phyloP scores from a whole-genome alignment of 2,113 vertebrate species.

The Dolichotis patagonum region DNA sequence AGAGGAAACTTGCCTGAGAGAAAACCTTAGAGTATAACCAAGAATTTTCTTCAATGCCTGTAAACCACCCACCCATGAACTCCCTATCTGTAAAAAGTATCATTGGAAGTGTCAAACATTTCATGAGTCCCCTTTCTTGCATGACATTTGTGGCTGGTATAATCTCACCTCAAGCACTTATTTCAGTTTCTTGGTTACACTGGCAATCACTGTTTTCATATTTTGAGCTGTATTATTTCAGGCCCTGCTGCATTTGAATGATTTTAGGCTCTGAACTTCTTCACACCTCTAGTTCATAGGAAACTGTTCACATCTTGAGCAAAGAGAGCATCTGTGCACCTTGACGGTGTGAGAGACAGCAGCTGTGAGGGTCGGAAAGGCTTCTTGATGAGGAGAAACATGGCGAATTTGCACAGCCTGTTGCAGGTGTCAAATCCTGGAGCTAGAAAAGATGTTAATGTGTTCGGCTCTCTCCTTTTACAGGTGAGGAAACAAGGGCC shows the following conservation, averaged over 20 bases:
- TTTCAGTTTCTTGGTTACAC: constrained; percentile 48
- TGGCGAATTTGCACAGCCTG: neutral
- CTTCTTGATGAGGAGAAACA: neutral
- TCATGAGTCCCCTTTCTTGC: constrained; percentile 23
- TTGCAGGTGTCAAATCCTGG: neutral
- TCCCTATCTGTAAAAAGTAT: neutral
- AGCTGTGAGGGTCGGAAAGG: neutral
- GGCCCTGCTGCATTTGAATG: constrained; percentile 28
- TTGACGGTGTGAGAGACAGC: neutral
- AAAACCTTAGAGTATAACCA: neutral
- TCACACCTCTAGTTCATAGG: constrained; percentile 37
- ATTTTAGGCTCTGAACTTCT: neutral
- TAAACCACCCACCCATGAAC: neutral
- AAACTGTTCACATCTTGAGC: constrained; percentile 37
- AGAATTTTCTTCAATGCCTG: constrained; percentile 35
- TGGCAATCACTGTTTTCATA: constrained; percentile 47
- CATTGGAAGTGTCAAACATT: neutral
- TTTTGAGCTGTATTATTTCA: constrained; percentile 34
- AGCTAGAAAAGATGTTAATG: neutral
- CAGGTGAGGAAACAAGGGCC: neutral
- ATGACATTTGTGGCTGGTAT: neutral
- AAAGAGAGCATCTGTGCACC: neutral
- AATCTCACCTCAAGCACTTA: constrained; percentile 49
- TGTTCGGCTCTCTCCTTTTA: neutral
- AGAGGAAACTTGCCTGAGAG: neutral